Conservation (phyloP, 2,113 vertebrate genomes). For the Ciconia maguari region DNA sequence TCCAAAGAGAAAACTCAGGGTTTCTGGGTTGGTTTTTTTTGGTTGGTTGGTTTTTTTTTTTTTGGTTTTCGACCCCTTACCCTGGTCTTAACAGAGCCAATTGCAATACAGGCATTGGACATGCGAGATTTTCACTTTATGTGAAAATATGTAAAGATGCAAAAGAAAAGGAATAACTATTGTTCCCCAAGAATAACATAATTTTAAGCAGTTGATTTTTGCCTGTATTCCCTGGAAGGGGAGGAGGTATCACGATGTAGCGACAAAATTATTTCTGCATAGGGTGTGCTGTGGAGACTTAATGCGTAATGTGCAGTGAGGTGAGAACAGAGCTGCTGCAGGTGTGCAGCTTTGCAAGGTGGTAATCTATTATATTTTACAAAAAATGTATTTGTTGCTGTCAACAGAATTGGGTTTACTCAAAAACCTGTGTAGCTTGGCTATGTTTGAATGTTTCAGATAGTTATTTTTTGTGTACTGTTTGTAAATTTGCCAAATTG, state of each 20-base stretch:
- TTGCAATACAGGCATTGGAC: background rate
- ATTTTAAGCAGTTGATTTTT: background rate
- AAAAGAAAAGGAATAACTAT: background rate
- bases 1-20: background rate
- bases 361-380: background rate
- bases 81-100: background rate
- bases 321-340: background rate
- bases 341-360: background rate
- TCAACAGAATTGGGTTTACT: background rate
- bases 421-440: background rate
- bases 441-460: background rate
- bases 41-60: too few relatives aligned
- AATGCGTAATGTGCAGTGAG: background rate
- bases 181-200: background rate
- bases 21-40: background rate
- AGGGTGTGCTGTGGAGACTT: background rate
- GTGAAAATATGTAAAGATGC: background rate
- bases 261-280: background rate
- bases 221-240: background rate
- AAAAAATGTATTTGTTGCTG: background rate
- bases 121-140: background rate
- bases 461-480: background rate
- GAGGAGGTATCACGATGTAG: background rate
- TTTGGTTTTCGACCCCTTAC: accelerated
- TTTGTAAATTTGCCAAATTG: background rate